Conservation (phyloP, 2,797 vertebrate species). For the Pseudochirops cupreus region DNA sequence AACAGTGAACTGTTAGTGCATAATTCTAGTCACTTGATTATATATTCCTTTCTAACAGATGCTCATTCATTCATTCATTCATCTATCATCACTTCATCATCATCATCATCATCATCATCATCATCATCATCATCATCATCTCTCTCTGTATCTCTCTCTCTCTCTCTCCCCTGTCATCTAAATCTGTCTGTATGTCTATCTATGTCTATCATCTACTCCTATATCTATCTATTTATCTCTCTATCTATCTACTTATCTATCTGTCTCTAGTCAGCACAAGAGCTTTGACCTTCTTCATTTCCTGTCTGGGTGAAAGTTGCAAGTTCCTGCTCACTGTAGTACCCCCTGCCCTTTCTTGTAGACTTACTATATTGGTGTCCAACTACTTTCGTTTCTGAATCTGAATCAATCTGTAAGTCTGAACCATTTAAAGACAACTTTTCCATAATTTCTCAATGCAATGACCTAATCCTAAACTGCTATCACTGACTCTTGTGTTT, state of each 20-base stretch:
- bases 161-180: too few species aligned
- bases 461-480: too few species aligned
- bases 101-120: too few species aligned
- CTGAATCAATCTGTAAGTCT: too few species aligned
- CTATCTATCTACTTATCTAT: too few species aligned
- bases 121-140: too few species aligned
- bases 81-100: not conserved
- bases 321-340: not conserved
- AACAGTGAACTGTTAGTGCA: not conserved
- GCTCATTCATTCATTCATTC: not conserved
- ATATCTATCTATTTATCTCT: not conserved
- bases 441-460: too few species aligned
- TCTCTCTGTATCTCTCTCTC: too few species aligned
- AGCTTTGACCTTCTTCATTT: not conserved
- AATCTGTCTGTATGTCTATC: too few species aligned
- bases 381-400: too few species aligned
- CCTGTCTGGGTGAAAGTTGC: not conserved
- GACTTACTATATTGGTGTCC: not conserved
- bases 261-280: not conserved
- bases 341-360: not conserved
- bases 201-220: not conserved
- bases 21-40: not conserved
- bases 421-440: too few species aligned
- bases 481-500: too few species aligned
- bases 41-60: not conserved